Percentiles rank a stretch among this genome's conserved stretches.
These are phyloP conservation scores for Procambarus clarkii DNA, from an alignment of 1,140 invertebrate species.

Conservation along the genomic window DNA sequence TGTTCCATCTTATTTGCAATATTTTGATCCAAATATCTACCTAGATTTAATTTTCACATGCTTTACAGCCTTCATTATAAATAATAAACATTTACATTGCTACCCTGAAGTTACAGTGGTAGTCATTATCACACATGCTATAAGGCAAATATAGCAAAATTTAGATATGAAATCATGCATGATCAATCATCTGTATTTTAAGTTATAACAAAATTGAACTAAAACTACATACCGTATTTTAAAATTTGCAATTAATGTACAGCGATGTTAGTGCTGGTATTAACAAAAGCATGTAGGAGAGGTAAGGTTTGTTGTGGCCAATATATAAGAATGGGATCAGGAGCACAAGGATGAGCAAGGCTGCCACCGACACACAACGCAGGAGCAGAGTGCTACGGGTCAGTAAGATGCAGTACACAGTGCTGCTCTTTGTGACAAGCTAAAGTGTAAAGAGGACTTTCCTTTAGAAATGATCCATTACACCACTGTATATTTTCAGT, in stretches of 20 bases:
- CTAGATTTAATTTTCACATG: too few relatives aligned
- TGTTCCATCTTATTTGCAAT: too few relatives aligned
- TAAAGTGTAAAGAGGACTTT: background rate
- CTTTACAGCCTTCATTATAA: too few relatives aligned
- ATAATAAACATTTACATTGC: too few relatives aligned
- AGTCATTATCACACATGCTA: too few relatives aligned
- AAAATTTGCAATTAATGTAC: background rate
- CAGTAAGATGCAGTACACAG: background rate
- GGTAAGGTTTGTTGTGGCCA: background rate
- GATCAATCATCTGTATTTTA: too few relatives aligned
- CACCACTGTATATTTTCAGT: background rate
- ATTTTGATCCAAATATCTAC: too few relatives aligned
- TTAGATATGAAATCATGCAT: too few relatives aligned
- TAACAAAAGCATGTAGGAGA: background rate
- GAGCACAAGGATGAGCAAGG: background rate
- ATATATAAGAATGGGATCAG: background rate
- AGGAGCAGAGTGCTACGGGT: background rate
- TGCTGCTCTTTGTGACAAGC: background rate
- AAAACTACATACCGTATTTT: too few relatives aligned
- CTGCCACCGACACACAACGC: background rate
- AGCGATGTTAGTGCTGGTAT: background rate
- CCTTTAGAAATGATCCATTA: background rate
- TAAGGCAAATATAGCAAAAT: too few relatives aligned
- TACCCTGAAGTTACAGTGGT: too few relatives aligned
- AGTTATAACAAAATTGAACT: too few relatives aligned